Evolutionary conservation across 2,113 vertebrate genomes (phyloP).

Genomic region (Scomber japonicus): DNA sequence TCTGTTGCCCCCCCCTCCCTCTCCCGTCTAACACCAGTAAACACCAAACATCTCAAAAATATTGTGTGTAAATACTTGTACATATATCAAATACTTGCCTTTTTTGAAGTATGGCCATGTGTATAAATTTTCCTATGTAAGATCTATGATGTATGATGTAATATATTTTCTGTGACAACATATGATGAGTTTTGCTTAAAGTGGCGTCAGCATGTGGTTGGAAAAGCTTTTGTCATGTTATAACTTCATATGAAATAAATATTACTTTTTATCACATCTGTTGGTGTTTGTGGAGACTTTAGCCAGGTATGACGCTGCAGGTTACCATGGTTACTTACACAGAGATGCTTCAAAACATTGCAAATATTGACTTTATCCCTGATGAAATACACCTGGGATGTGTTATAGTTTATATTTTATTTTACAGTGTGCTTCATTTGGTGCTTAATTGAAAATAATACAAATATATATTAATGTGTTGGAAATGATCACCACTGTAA

Average conservation of each 20-base stretch:
- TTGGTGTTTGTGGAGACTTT: conserved; percentile 31
- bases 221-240: conserved; percentile 56
- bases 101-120: conserved; percentile 60
- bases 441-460: too few relatives aligned
- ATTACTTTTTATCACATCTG: conserved; percentile 39
- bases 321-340: background rate
- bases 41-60: conserved; percentile 28
- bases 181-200: conserved; percentile 32
- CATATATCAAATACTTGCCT: conserved; percentile 64
- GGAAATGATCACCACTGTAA: too few relatives aligned
- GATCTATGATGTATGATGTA: conserved; percentile 94
- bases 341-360: background rate
- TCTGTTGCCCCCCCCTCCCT: background rate
- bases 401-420: too few relatives aligned
- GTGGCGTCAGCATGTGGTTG: conserved; percentile 27
- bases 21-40: conserved; percentile 43
- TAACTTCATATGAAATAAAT: conserved; percentile 75
- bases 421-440: too few relatives aligned
- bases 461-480: too few relatives aligned
- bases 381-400: too few relatives aligned
- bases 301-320: background rate
- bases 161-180: conserved; percentile 83
- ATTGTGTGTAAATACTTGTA: conserved; percentile 70
- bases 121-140: conserved; percentile 82
- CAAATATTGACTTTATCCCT: too few relatives aligned